Evolutionary conservation across 2,797 vertebrate genomes (phyloP), one percentile per base, ranked within the genome.

Genomic region (Sebastes vulpes): DNA sequence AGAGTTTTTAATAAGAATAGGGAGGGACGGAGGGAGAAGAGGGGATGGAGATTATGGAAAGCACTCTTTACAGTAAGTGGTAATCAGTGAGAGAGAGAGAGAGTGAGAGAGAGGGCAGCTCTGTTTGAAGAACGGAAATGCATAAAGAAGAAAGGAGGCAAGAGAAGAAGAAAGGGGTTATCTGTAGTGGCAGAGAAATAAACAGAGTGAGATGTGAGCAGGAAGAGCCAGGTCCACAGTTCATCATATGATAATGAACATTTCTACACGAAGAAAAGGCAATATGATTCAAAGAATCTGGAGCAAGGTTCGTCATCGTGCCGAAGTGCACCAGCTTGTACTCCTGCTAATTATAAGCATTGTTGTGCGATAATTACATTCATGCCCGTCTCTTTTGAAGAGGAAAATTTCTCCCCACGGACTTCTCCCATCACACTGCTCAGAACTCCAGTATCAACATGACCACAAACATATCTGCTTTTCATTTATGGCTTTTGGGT

Each of bases 341-440:
- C 70, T 56, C 58, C 48, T 35, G 73, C 83, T 92, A 90, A 92
- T 93, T 91, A 90, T 65, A 65, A 61, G 21, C 68, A 77, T 77
- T 83, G 80, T 82, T 86, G 79, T 90, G 83, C 1, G 69, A 84
- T 91, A 87, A 93, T 93, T 85, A 76, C 71, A 84, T 86, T 89
- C 66, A 76, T 52, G 82, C 58, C 65, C 29, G 5, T 80, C 53
- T 90, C 75, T 79, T 88, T 81, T 87, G 87, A 84, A 87, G 83
- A 88, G 61, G 38, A 86, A 76, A 38, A 56, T 32, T 16, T 64
- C 61, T 91, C 87, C 89, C 90, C 11, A 1, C 63, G 85, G 90
- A 89, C 56, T 54, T 77, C 59, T 64, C 63, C 61, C 29, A 72
- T 81, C 75, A 26, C 74, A 58, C 4, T 52, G 53, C 70, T 72